Evolutionary conservation across 2,113 vertebrate genomes (phyloP), one percentile per base, ranked within the genome.

Genomic region (Nematolebias whitei): DNA sequence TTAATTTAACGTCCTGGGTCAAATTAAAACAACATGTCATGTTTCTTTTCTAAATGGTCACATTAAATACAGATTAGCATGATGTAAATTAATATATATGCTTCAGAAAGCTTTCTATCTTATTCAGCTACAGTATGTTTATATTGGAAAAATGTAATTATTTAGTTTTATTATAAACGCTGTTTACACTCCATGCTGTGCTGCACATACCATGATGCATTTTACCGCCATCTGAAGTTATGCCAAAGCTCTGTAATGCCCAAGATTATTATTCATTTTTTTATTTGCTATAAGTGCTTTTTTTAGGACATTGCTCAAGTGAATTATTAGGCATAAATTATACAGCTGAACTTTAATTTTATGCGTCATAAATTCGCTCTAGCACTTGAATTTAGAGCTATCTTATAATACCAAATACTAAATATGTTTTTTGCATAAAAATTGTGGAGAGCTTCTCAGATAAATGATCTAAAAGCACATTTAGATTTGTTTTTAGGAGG

Each of bases 311-410:
- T n/a, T n/a, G 68, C 43, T 65, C 22, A 35, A 41, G 32, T 83
- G 52, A 79, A 72, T 60, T 72, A 64, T 66, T 54, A 62, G 49
- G 55, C 16, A 14, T 44, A 70, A 54, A 62, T 85, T 81, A 67
- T 68, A 41, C 69, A 61, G 48, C 64, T 69, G 63, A 53, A 44
- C 57, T 32, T 76, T 74, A 19, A 59, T 60, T 63, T 41, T 35
- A 45, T 60, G 63, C 35, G 40, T 79, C 49, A 40, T 54, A 50
- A 44, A 40, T 73, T 41, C 65, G 39, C 29, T 43, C 12, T 23
- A 55, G 45, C 60, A 47, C 22, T 23, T 23, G 20, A 12, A 12
- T 47, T 8, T 6, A 32, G 24, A 23, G 16, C 6, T 35, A 20
- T 35, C 5, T 35, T 35, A 35, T 10, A 35, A 8, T 35, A 35